phyloP scores from a whole-genome alignment of 2,888 invertebrate genomes.

The Heterodera filipjevi region DNA sequence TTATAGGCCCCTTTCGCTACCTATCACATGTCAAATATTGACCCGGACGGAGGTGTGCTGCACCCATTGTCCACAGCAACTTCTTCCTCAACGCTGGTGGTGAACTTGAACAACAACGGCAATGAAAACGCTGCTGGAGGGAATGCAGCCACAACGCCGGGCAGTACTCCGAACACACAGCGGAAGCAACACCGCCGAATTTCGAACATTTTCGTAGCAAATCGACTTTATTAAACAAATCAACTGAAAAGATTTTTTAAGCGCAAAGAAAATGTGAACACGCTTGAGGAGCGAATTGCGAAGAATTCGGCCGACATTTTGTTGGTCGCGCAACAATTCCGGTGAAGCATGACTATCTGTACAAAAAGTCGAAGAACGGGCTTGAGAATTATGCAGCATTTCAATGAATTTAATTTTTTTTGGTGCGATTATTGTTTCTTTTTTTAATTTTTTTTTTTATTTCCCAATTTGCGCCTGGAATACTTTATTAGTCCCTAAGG shows the following conservation, averaged over 20 bases:
- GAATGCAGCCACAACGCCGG: conserved; percentile 75
- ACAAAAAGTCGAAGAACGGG: conserved; percentile 72
- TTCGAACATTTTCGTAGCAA: conserved; percentile 82
- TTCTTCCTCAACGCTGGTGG: conserved; percentile 28
- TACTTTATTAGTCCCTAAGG: too few relatives aligned
- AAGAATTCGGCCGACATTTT: conserved; percentile 72
- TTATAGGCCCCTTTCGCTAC: too few relatives aligned
- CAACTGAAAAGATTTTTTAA: conserved; percentile 70
- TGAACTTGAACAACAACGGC: conserved; percentile 16
- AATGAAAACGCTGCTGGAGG: neutral
- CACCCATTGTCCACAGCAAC: conserved; percentile 4
- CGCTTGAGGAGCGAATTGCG: conserved; percentile 47
- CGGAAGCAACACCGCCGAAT: conserved; percentile 81
- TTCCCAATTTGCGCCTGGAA: too few relatives aligned
- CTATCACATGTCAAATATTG: too few relatives aligned
- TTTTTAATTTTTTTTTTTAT: too few relatives aligned
- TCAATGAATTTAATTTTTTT: too few relatives aligned
- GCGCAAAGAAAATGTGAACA: conserved; percentile 59
- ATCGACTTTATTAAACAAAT: too few relatives aligned
- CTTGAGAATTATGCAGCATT: too few relatives aligned
- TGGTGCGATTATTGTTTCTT: too few relatives aligned
- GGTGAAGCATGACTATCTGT: conserved; percentile 91
- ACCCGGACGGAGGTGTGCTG: neutral
- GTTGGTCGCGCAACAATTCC: conserved; percentile 92
- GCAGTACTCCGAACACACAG: conserved; percentile 87